These are phyloP conservation scores for Alexandromys fortis DNA, from an alignment of 2,113 vertebrate genomes.

Conservation along the genomic window DNA sequence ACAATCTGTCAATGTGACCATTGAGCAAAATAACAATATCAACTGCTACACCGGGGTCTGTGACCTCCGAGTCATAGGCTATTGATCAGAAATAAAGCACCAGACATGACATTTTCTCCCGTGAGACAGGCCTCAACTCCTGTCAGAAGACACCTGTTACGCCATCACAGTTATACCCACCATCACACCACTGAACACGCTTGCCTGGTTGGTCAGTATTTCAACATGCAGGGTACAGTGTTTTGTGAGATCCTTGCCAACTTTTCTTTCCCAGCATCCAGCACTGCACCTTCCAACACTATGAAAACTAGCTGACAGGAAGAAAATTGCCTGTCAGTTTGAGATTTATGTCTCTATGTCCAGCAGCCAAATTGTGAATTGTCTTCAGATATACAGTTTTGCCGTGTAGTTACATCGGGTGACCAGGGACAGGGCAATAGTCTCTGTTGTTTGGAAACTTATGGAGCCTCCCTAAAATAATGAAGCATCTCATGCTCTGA, in stretches of 20 bases:
- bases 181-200: not conserved
- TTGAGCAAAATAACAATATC: too few relatives aligned
- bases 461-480: not conserved
- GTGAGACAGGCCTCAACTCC: not conserved
- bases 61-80: not conserved
- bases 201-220: not conserved
- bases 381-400: not conserved
- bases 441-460: not conserved
- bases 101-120: not conserved
- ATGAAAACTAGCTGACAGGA: not conserved
- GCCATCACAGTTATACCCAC: too few relatives aligned
- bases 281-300: not conserved
- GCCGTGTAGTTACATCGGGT: not conserved
- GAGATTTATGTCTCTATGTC: not conserved
- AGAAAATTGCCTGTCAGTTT: not conserved
- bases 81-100: not conserved
- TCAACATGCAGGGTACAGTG: too few relatives aligned
- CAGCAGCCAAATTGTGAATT: not conserved
- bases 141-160: not conserved
- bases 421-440: not conserved
- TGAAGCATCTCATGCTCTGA: not conserved
- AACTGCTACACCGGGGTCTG: too few relatives aligned
- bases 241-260: too few relatives aligned
- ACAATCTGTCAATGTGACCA: too few relatives aligned
- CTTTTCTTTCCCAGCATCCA: not conserved